Evolutionary conservation across 2,113 vertebrate species (phyloP).

Genomic region (Nycticorax nycticorax): DNA sequence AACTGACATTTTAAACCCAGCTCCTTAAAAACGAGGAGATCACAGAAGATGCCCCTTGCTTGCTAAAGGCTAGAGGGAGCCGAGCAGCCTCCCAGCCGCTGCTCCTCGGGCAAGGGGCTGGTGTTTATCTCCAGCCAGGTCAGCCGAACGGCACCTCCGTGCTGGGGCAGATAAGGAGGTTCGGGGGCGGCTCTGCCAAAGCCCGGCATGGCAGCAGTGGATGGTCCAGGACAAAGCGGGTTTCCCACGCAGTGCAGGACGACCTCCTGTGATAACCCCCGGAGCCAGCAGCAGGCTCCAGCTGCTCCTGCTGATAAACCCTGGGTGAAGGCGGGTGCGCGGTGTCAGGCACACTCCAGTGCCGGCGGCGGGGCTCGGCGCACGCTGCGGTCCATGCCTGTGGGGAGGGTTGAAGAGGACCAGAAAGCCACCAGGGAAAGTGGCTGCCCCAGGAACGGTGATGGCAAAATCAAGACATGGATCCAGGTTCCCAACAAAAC

Average conservation of each 20-base stretch:
- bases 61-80: neutral
- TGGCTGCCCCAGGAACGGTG: rapidly evolving
- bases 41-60: neutral
- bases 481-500: rapidly evolving
- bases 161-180: neutral
- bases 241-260: neutral
- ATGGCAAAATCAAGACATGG: rapidly evolving
- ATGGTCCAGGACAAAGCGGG: rapidly evolving
- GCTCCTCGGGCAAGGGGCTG: neutral
- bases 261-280: neutral
- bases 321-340: rapidly evolving
- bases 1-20: neutral
- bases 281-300: rapidly evolving
- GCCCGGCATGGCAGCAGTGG: rapidly evolving
- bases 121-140: neutral
- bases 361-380: neutral
- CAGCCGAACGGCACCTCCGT: rapidly evolving
- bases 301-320: constrained; percentile 24
- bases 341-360: rapidly evolving
- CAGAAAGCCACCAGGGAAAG: neutral
- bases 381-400: rapidly evolving
- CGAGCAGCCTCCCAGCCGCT: rapidly evolving
- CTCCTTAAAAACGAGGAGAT: rapidly evolving
- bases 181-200: neutral
- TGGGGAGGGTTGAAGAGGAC: neutral